Evolutionary conservation across 2,888 invertebrate species (phyloP).

Genomic region (Proisotoma minuta): DNA sequence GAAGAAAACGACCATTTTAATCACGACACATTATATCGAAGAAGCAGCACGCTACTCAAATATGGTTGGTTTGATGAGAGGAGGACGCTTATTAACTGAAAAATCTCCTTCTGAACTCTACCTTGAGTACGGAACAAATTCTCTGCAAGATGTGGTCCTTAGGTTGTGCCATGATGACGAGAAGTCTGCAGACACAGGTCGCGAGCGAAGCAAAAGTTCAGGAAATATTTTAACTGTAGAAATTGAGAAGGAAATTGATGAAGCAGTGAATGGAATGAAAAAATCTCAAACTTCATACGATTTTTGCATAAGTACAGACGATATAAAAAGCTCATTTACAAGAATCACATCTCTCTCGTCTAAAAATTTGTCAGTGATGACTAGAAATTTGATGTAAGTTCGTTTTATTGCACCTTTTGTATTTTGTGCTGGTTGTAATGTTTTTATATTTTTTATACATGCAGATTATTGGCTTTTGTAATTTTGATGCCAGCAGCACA

Average conservation of each 20-base stretch:
- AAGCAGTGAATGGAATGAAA: neutral
- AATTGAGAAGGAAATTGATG: neutral
- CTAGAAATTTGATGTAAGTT: neutral
- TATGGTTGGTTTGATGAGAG: conserved; percentile 85
- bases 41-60: neutral
- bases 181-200: neutral
- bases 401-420: neutral
- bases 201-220: neutral
- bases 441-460: neutral
- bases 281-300: neutral
- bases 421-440: neutral
- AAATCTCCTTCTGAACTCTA: conserved; percentile 74
- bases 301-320: neutral
- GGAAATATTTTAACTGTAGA: conserved; percentile 9
- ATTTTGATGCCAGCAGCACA: conserved; percentile 5
- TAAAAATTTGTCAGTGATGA: neutral
- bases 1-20: neutral
- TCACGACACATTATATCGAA: conserved; percentile 10
- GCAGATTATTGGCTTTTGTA: neutral
- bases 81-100: conserved; percentile 81
- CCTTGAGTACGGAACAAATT: conserved; percentile 71
- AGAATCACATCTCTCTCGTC: neutral
- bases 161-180: conserved; percentile 58
- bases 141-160: conserved; percentile 88
- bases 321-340: neutral